Percentiles rank a stretch among this genome's conserved stretches.
phyloP scores from a whole-genome alignment of 1,140 invertebrate species.

The Sesamia nonagrioides region DNA sequence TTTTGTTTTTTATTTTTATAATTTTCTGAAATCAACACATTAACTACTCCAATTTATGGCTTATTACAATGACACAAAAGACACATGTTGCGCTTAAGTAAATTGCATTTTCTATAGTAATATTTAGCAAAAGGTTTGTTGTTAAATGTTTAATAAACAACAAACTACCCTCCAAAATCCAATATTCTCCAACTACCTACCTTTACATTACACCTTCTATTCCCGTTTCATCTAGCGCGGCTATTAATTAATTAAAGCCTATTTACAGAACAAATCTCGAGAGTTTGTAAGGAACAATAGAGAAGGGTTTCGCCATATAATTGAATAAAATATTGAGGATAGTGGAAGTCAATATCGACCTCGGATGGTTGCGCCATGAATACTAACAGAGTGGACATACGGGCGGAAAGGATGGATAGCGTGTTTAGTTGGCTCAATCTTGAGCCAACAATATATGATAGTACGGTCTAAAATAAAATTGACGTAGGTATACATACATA shows the following conservation, averaged over 20 bases:
- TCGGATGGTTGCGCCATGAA: slow-evolving; percentile 52
- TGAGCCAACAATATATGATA: too few species aligned
- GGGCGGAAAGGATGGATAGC: slow-evolving; percentile 15
- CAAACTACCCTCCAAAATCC: not conserved
- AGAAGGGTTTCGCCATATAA: slow-evolving; percentile 68
- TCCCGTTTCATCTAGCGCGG: not conserved
- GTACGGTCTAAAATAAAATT: too few species aligned
- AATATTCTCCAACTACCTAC: not conserved
- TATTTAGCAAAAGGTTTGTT: not conserved
- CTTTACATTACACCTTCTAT: not conserved
- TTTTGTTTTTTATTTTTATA: too few species aligned
- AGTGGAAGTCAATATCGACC: slow-evolving; percentile 52
- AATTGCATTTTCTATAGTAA: too few species aligned
- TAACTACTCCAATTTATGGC: too few species aligned
- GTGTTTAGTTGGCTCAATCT: too few species aligned
- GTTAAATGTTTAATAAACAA: not conserved
- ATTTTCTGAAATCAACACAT: too few species aligned
- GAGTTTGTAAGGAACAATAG: slow-evolving; percentile 17
- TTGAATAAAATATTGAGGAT: slow-evolving; percentile 73
- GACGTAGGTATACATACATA: too few species aligned
- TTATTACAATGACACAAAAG: too few species aligned
- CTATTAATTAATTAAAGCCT: slow-evolving; percentile 15
- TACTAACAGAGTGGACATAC: slow-evolving; percentile 54
- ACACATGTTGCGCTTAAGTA: too few species aligned
- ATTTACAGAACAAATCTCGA: slow-evolving; percentile 23